Conservation (phyloP, 2,888 invertebrate species). For the Caenorhabditis afra region DNA sequence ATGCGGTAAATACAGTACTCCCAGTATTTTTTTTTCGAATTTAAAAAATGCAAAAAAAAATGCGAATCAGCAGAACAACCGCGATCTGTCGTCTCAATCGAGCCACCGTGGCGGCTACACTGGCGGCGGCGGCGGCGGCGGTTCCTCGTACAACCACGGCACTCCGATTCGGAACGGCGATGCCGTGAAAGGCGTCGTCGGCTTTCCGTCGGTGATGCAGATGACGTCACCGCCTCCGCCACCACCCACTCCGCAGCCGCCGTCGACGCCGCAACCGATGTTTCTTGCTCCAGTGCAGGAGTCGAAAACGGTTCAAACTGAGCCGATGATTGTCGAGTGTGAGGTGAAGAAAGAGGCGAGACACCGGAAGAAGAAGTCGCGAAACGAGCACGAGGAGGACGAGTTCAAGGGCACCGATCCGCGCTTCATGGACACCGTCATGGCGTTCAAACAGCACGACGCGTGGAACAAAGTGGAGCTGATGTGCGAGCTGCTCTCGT, state of each 20-base stretch:
- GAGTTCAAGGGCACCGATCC: slow-evolving; percentile 11
- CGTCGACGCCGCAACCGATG: neutral
- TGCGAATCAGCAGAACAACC: slow-evolving; percentile 41
- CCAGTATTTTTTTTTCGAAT: no score
- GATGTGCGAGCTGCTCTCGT: slow-evolving; percentile 62
- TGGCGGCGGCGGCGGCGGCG: neutral
- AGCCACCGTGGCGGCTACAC: slow-evolving; percentile 44
- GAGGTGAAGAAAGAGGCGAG: slow-evolving; percentile 3
- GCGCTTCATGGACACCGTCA: slow-evolving; percentile 37
- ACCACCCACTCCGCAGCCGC: neutral
- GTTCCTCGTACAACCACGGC: no score
- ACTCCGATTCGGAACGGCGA: no score
- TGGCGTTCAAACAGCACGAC: slow-evolving; percentile 56
- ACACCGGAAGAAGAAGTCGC: neutral
- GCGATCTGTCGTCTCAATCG: slow-evolving; percentile 39
- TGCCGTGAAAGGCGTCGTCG: no score
- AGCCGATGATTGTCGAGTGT: neutral
- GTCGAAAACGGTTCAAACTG: slow-evolving; percentile 28
- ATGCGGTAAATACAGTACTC: no score
- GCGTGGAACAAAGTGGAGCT: slow-evolving; percentile 64
- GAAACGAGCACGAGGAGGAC: slow-evolving; percentile 1
- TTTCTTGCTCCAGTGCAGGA: neutral
- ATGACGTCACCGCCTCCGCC: neutral
- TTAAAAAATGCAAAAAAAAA: no score
- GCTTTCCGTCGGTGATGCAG: neutral